Percentiles rank a stretch among this genome's conserved stretches.
Evolutionary conservation across 2,113 vertebrate genomes (phyloP).

Genomic region (Cephalopterus ornatus): DNA sequence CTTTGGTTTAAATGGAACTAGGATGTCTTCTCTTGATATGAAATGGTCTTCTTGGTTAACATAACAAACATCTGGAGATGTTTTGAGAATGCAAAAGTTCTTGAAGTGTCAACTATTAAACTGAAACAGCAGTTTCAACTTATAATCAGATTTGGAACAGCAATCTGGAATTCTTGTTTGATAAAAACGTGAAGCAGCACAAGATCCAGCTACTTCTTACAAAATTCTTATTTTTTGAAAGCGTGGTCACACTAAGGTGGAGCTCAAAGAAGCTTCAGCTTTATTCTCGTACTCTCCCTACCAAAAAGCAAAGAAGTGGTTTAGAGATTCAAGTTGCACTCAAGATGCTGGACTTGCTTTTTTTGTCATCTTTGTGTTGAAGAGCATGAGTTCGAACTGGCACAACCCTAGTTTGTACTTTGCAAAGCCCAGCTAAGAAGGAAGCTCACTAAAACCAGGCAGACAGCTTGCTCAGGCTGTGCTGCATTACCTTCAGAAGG

Average conservation of each 20-base stretch:
- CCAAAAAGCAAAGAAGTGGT: not conserved
- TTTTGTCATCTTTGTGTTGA: not conserved
- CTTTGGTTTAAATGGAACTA: not conserved
- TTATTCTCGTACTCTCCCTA: not conserved
- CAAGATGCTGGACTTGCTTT: not conserved
- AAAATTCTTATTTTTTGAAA: not conserved
- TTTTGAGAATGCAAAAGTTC: not conserved
- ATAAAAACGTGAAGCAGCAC: not conserved
- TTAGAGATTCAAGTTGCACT: not conserved
- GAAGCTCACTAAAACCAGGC: conserved; percentile 41
- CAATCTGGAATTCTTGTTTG: not conserved
- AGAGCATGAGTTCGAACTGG: not conserved
- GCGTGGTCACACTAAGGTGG: not conserved
- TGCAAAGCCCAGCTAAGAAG: conserved; percentile 48
- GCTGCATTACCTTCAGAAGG: conserved; percentile 76
- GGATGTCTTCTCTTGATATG: not conserved
- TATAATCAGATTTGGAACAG: not conserved
- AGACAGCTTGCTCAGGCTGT: conserved; percentile 21
- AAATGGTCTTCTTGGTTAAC: not conserved
- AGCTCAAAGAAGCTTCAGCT: not conserved
- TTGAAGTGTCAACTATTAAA: not conserved
- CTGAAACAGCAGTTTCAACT: not conserved
- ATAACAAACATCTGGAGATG: not conserved
- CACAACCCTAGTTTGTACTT: conserved; percentile 42
- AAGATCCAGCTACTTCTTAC: not conserved